Evolutionary conservation across 1,140 invertebrate genomes (phyloP), one percentile per base, ranked within the genome.

Genomic region (Cataglyphis hispanica): DNA sequence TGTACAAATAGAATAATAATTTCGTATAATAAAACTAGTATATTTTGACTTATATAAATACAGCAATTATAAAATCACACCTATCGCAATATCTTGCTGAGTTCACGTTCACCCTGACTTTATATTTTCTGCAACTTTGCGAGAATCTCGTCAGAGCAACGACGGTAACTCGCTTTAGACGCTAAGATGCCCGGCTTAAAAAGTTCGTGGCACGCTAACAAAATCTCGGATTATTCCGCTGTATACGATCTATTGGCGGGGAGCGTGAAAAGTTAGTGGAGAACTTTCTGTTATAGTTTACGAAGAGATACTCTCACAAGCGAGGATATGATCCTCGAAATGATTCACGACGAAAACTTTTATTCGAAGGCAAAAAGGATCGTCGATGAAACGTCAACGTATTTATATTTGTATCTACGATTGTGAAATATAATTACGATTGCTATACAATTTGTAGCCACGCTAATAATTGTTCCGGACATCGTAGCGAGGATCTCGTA

Each of bases 231-330:
- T 80, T 80, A 69, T 61, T 80, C 43, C n/a, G 19, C 8, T 56
- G 34, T 80, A 56, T 37, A 80, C 22, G 63, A 80, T 22, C 43
- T 80, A 53, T 80, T 80, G 31, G 43, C 31, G 34, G 31, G 19
- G 27, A 46, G 50, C 27, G 16, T 8, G 60, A 16, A 50, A 22
- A 34, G 46, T 46, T 64, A 8, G 25, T 60, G 19, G 0, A 50
- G 31, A 70, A 56, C 64, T 70, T 80, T 70, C 64, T 56, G 19
- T 70, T 69, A 69, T 56, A 80, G 46, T 67, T 78, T 50, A 25
- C 60, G 27, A 34, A 40, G 16, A 56, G 46, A 5, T 53, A 25
- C 34, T 22, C 7, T 8, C 31, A 31, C 31, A 31, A 16, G n/a
- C 27, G 31, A 16, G 31, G 1, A n/a, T 64, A 34, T 16, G 22